Conservation (phyloP, 2,797 vertebrate species). For the Hypotaenidia okinawae region DNA sequence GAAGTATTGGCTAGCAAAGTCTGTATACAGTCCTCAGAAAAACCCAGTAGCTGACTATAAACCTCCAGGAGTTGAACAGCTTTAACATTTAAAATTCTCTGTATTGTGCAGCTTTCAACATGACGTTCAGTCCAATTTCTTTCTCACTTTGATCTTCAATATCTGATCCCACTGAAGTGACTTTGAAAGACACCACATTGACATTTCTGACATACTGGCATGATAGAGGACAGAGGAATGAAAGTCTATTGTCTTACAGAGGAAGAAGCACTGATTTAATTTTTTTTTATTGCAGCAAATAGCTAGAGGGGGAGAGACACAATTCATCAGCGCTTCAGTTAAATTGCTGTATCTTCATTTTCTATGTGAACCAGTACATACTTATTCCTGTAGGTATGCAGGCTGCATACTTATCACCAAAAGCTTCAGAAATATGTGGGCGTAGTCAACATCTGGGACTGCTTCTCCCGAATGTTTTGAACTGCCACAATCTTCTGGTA, state of each 20-base stretch:
- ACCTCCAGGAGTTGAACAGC: neutral
- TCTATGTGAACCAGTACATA: constrained; percentile 6
- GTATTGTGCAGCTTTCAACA: neutral
- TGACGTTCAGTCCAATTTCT: neutral
- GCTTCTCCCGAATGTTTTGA: constrained; percentile 44
- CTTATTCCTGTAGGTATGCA: constrained; percentile 58
- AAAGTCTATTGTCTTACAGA: neutral
- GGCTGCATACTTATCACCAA: constrained; percentile 36
- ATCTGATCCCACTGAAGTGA: constrained; percentile 3
- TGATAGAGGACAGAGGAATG: neutral
- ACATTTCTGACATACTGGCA: neutral
- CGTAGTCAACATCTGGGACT: constrained; percentile 42
- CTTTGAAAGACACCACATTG: neutral
- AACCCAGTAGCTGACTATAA: constrained; percentile 11
- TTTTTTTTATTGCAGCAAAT: neutral
- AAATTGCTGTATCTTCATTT: constrained; percentile 30
- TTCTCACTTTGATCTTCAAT: constrained; percentile 2
- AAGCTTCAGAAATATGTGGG: constrained; percentile 55
- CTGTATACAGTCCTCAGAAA: neutral
- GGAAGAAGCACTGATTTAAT: neutral
- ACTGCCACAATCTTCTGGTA: neutral
- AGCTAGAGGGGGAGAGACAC: constrained; percentile 41
- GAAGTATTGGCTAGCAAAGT: neutral
- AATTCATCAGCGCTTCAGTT: constrained; percentile 35
- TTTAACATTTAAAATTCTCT: neutral